Base-by-base conservation (phyloP, 2,797 vertebrate species). In the Anguilla anguilla region DNA sequence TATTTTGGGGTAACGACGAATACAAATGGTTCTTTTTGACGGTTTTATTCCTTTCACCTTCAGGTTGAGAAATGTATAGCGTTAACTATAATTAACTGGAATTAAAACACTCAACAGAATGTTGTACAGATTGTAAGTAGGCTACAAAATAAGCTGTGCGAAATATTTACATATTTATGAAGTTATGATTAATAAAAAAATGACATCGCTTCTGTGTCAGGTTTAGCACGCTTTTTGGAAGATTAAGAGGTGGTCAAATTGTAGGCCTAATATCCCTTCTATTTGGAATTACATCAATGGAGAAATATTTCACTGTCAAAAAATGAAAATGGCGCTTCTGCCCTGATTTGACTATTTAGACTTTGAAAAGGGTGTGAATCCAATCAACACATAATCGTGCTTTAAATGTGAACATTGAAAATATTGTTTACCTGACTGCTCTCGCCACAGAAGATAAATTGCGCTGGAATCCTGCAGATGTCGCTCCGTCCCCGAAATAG, bases 41-140 rank as follows among this genome's bases (percentile, higher is more conserved):
- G 89, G 91, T 86, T 89, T 84, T 90, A 89, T 86, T 92, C 90
- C 89, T 84, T 88, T 88, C 89, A 67, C 91, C 93, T 94, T 84
- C 82, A 87, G 92, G 94, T 91, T 0, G 55, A 91, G 88, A 92
- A 93, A 94, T 92, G 92, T 92, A 91, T 92, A 87, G 88, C 92
- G 92, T 94, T 90, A 95, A 93, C 93, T 93, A 91, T 91, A 88
- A 92, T 88, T 94, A 93, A 95, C 93, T 93, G 91, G 91, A 57
- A 94, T 92, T 93, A 91, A 91, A 92, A 91, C 83, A 64, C 90
- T 89, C 90, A 88, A 90, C 88, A 88, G 85, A 89, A 85, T 90
- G 91, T 86, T 93, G 90, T 88, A 89, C 90, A 89, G 92, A 87
- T 85, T 84, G 57, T 86, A 90, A 85, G 84, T 17, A 57, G 55